Conservation (phyloP, 2,113 vertebrate species). For the Erythrolamprus reginae region DNA sequence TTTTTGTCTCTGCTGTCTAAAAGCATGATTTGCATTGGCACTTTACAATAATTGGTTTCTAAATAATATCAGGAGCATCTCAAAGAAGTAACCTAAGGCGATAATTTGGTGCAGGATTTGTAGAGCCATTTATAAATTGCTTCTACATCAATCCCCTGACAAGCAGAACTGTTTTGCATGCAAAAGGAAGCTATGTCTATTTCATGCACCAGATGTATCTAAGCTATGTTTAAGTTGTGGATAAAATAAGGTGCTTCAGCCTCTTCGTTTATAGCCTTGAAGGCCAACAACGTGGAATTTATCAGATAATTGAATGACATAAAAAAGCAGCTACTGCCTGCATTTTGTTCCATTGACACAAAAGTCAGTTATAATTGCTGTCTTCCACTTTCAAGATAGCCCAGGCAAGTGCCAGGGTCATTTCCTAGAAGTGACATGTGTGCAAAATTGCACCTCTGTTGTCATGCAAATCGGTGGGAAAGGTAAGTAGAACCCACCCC, state of each 20-base stretch:
- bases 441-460: no score
- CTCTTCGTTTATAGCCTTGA: conserved; percentile 34
- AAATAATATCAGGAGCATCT: conserved; percentile 40
- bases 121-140: conserved; percentile 20
- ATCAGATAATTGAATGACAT: conserved; percentile 39
- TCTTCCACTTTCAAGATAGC: conserved; percentile 26
- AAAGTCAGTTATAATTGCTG: conserved; percentile 39
- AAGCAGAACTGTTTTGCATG: background rate
- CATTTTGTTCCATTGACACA: conserved; percentile 36
- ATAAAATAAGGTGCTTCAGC: background rate
- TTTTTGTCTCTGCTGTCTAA: conserved; percentile 19
- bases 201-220: conserved; percentile 11
- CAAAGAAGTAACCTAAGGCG: conserved; percentile 29
- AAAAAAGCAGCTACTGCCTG: conserved; percentile 16
- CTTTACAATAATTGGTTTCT: conserved; percentile 52
- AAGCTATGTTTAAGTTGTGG: conserved; percentile 2
- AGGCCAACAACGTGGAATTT: conserved; percentile 41
- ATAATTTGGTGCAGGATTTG: conserved; percentile 37
- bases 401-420: background rate
- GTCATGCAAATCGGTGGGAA: no score
- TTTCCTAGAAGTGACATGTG: no score
- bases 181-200: background rate
- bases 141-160: conserved; percentile 1
- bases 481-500: no score
- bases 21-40: conserved; percentile 23